Evolutionary conservation across 2,888 invertebrate genomes (phyloP), one percentile per base, ranked within the genome.

Genomic region (Ectemnius lituratus): DNA sequence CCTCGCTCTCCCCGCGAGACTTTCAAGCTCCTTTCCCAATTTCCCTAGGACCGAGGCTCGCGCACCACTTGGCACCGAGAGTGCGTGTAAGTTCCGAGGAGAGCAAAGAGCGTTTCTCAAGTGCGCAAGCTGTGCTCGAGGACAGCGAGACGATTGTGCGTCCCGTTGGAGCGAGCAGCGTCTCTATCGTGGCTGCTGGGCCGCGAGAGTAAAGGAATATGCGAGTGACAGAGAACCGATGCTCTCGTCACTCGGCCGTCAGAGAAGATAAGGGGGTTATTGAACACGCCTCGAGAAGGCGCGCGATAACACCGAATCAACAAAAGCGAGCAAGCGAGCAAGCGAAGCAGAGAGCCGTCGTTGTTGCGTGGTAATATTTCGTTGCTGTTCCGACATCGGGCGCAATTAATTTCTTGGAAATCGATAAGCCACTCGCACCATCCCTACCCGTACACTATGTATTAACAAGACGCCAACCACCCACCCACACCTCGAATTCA

Each of bases 301-400:
- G 37, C 4, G 52, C 16, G 52, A 52, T 52, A 52, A 52, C 52
- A 6, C 52, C 52, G 52, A 52, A 52, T 52, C 52, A 52, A 52
- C 52, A 52, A 52, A 52, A 52, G 47, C 14, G n/a, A 6, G 13
- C 6, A 2, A 49, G 16, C 37, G 37, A 37, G 37, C 20, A 1
- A 20, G 23, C 23, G 23, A 23, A 2, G 37, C 37, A 6, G 11
- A 37, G 37, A 37, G 37, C 11, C 37, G 5, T 4, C 37, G 37
- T 37, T 16, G 52, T 52, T 52, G 13, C 52, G 16, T 52, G 52
- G n/a, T 52, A 52, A 52, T 52, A 52, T 52, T 37, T 37, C 37
- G 8, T 37, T 37, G 5, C 1, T 8, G 37, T 37, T 37, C 8
- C 37, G 8, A 11, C 11, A 37, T 11, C 37, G 37, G 37, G 37